Base-by-base conservation (phyloP, 2,888 invertebrate genomes). In the Blastobasis lacticolella region DNA sequence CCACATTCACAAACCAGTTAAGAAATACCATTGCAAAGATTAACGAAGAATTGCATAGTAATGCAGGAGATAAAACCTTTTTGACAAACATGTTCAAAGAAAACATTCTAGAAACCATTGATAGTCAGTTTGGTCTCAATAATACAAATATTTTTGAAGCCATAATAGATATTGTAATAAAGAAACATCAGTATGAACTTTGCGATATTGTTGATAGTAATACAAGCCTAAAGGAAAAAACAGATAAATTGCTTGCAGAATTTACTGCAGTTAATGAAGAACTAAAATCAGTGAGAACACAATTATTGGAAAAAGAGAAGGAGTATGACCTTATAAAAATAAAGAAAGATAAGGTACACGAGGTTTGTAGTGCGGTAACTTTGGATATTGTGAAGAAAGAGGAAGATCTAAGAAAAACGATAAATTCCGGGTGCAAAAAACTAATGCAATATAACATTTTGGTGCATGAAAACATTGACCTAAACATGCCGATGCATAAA, bases 301-400 rank as follows among this genome's bases (percentile, higher is more conserved):
- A 78, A 54, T 58, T 86, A 5, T 60, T 58, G 45, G 67, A 71
- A 8, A 79, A 75, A 63, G 76, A 81, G 63, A 73, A 71, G 42
- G 81, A 86, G 57, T 79, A 65, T 37, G 69, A 68, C 55, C 61
- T 78, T 10, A 61, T 88, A 4, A 68, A 71, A 54, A 58, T 57
- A 10, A 73, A 83, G 60, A 86, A 82, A 54, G 76, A 78, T 44
- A 78, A 57, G 58, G 66, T 81, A 6, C 66, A 75, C 9, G 81
- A 86, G 67, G 82, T 88, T 51, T 78, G 65, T 59, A 75, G 71
- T 43, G 78, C 80, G 23, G 79, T 87, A 1, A 85, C 83, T 5
- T 56, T 81, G 49, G 81, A 86, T 52, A 72, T 87, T 10, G 62
- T 83, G 5, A 66, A 65, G 50, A 82, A 69, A 61, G 83, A 86